Base-by-base conservation (phyloP, 1,140 invertebrate species). In the Drosophila novamexicana region DNA sequence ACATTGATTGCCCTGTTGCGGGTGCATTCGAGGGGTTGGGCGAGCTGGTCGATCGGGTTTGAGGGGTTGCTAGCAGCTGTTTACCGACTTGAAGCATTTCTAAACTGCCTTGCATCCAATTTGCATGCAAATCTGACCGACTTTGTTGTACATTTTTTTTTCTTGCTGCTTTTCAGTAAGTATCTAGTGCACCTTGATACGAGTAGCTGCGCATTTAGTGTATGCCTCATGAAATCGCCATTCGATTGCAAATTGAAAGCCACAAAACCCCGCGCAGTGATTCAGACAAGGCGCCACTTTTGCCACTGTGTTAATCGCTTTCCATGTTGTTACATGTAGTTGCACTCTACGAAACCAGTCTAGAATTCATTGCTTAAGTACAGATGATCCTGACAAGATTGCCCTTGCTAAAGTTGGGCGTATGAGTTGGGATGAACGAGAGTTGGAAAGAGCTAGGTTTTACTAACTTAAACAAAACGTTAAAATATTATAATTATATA, bases 101-200 rank as follows among this genome's bases (percentile, higher is more conserved):
- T 59, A 36, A 49, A 56, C 36, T 58, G 54, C 34, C 37, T 56
- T 50, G 59, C 66, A 70, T 70, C 37, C 72, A 75, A 75, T 70
- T 75, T 75, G 66, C 67, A 70, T 73, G 52, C 58, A 37, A 44
- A 72, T 66, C 69, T 66, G 69, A 72, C 69, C 69, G 69, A 72
- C 29, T 66, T 67, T 42, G 9, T 29, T 7, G 42, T 18, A 7
- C 12, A 9, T 8, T 3, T 40, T 12, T 39, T 65, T 53, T 18
- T 10, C 39, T 9, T 16, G 14, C n/a, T 45, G 7, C 7, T 16
- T 45, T 16, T 8, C 14, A 12, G 7, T 29, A 14, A 59, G 42
- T 42, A 78, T 68, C 69, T 73, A 49, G 77, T 47, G 69, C 77
- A 79, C 77, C 76, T 79, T 79, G 77, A 64, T 66, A 65, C 54